Evolutionary conservation across 2,797 vertebrate species (phyloP).

Genomic region (Enteromius radiatus): DNA sequence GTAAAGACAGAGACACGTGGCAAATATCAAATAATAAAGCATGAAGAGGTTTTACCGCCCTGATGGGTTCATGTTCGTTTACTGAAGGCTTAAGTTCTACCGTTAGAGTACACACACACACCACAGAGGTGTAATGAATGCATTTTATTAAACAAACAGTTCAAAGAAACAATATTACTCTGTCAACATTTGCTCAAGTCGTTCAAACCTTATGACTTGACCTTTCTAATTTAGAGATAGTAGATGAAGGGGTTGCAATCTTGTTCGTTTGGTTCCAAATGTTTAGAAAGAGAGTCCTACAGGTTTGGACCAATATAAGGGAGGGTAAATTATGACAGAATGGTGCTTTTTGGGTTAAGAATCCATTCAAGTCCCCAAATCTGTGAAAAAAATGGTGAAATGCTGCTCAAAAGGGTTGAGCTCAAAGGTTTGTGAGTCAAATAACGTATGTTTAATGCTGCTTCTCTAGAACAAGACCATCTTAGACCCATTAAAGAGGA

Average conservation of each 20-base stretch:
- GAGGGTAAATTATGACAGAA: neutral
- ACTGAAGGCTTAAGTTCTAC: neutral
- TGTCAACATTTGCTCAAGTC: neutral
- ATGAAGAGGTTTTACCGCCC: neutral
- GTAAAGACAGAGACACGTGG: neutral
- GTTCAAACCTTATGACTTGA: neutral
- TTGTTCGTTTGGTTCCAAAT: neutral
- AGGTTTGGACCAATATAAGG: neutral
- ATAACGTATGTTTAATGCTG: neutral
- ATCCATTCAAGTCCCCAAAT: neutral
- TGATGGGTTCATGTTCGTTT: neutral
- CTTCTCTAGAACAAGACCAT: slow-evolving; percentile 8
- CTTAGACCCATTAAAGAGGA: neutral
- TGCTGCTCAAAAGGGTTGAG: neutral
- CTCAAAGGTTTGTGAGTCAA: neutral
- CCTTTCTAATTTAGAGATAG: neutral
- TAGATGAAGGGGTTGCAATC: neutral
- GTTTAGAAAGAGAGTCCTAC: neutral
- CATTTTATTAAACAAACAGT: neutral
- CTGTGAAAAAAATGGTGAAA: neutral
- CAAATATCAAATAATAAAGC: neutral
- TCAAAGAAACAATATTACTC: neutral
- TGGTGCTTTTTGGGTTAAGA: neutral
- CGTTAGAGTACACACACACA: neutral
- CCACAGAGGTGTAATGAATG: neutral